Conservation (phyloP, 2,888 invertebrate species). For the Oscheius sp. region DNA sequence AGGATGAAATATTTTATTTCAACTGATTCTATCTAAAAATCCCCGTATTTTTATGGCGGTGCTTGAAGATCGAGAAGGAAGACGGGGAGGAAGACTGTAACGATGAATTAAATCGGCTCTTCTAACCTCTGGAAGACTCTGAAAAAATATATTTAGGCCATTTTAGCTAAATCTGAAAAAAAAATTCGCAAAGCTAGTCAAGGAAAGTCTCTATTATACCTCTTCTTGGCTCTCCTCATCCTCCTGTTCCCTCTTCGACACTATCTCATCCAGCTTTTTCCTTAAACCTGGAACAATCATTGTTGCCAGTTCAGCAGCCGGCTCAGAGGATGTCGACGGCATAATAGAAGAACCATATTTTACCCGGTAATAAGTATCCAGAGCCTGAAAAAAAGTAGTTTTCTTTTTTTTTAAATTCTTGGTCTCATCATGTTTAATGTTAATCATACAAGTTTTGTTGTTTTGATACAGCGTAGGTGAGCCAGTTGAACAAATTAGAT, state of each 20-base stretch:
- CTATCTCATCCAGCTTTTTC: slow-evolving; percentile 31
- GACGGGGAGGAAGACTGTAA: slow-evolving; percentile 3
- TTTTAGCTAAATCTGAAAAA: too few species aligned
- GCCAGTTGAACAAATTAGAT: too few species aligned
- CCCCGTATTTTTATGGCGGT: slow-evolving; percentile 15
- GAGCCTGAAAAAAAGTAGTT: slow-evolving; percentile 29
- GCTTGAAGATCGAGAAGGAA: slow-evolving; percentile 4
- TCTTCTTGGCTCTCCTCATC: neutral
- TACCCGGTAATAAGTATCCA: slow-evolving; percentile 46
- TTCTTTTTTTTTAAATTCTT: too few species aligned
- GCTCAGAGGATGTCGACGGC: slow-evolving; percentile 15
- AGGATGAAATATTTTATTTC: too few species aligned
- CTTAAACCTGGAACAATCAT: slow-evolving; percentile 32
- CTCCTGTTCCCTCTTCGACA: neutral
- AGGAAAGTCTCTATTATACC: neutral
- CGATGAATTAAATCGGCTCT: too few species aligned
- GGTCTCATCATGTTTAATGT: too few species aligned
- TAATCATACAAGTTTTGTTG: too few species aligned
- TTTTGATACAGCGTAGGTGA: too few species aligned
- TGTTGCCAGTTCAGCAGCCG: slow-evolving; percentile 10
- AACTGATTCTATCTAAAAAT: slow-evolving; percentile 15
- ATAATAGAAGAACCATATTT: slow-evolving; percentile 44
- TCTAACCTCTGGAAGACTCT: too few species aligned
- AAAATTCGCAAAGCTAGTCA: neutral
- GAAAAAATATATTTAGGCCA: too few species aligned